A percentile compares a stretch with the other conserved stretches of the same genome.
Conservation (phyloP, 2,797 vertebrate species). For the Sebastiscus tertius region DNA sequence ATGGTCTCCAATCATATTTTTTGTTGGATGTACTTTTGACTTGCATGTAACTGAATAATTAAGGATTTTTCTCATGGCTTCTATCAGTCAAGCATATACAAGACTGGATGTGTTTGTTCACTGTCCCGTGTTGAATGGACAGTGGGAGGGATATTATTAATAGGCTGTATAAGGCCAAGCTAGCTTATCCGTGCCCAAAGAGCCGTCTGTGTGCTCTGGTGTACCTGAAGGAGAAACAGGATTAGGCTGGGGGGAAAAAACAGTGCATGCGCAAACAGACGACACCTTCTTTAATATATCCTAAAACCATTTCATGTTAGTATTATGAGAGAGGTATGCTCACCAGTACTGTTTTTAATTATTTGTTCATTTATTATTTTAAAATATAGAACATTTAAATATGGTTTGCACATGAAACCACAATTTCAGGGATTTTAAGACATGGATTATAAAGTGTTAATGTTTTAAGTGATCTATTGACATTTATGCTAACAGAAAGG, state of each 20-base stretch:
- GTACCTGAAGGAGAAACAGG: conserved; percentile 53
- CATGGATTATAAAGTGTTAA: neutral
- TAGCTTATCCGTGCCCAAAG: conserved; percentile 47
- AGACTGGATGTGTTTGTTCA: neutral
- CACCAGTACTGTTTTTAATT: neutral
- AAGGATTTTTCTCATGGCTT: neutral
- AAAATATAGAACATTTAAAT: neutral
- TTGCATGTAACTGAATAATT: neutral
- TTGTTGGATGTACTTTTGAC: neutral
- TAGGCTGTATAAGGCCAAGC: conserved; percentile 26
- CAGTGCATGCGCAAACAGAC: neutral
- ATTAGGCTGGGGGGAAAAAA: conserved; percentile 44
- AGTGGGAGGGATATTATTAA: conserved; percentile 40
- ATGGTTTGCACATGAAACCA: neutral
- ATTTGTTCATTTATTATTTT: neutral
- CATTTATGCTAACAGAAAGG: conserved; percentile 1
- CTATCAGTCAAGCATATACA: neutral
- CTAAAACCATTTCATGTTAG: neutral
- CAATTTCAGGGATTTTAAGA: accelerated
- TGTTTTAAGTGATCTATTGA: neutral
- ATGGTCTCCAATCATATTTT: neutral
- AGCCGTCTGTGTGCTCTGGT: conserved; percentile 16
- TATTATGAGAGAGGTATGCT: neutral
- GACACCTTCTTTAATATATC: neutral
- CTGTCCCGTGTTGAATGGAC: neutral